A percentile compares a stretch with the other conserved stretches of the same genome.
These are phyloP conservation scores for Nymphalis io DNA, from an alignment of 1,140 invertebrate species.

Conservation along the genomic window DNA sequence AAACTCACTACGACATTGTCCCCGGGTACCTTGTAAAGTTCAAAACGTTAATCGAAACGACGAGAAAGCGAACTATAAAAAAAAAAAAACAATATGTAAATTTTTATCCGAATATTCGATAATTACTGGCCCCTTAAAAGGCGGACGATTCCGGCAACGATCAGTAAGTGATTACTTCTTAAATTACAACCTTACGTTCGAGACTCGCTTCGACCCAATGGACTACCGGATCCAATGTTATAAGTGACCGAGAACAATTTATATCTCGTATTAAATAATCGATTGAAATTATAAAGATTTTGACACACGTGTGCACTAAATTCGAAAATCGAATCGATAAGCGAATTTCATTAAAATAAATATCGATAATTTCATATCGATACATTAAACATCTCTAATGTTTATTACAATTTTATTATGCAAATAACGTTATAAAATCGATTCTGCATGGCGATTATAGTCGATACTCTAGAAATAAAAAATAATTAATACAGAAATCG, in stretches of 20 bases:
- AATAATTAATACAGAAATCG: constrained; percentile 27
- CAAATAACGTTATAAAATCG: constrained; percentile 54
- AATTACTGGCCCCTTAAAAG: constrained; percentile 67
- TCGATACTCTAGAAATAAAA: constrained; percentile 30
- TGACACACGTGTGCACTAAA: constrained; percentile 26
- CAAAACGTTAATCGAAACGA: constrained; percentile 7
- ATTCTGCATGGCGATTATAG: constrained; percentile 49
- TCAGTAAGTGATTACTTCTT: constrained; percentile 68
- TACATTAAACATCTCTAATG: constrained; percentile 38
- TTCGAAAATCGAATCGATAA: constrained; percentile 34
- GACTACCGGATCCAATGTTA: constrained; percentile 45
- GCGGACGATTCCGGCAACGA: constrained; percentile 56
- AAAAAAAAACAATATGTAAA: constrained; percentile 54
- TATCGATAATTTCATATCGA: constrained; percentile 10
- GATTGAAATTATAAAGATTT: constrained; percentile 39
- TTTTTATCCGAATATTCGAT: constrained; percentile 46
- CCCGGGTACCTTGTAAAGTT: constrained; percentile 22
- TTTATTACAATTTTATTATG: constrained; percentile 48
- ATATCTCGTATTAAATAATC: constrained; percentile 35
- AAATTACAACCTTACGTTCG: constrained; percentile 56
- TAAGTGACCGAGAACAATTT: constrained; percentile 35
- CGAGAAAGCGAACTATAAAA: constrained; percentile 58
- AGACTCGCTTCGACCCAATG: constrained; percentile 33
- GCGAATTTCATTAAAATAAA: constrained; percentile 37
- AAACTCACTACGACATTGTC: constrained; percentile 18